phyloP scores from a whole-genome alignment of 2,113 vertebrate species.

The Eulemur rufifrons region DNA sequence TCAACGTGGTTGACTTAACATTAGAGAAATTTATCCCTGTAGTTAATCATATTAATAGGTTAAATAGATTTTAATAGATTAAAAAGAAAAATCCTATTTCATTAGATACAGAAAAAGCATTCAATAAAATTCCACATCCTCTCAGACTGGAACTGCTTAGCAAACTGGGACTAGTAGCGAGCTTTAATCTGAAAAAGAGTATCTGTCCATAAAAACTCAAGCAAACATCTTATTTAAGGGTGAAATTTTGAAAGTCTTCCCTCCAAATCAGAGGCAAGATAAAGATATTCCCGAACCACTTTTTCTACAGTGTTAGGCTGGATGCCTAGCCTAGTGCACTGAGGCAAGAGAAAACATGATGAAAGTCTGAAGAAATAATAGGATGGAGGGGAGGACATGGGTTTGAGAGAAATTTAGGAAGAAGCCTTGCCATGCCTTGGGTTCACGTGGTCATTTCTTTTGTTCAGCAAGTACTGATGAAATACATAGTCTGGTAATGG shows the following conservation, averaged over 20 bases:
- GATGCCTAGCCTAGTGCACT: background rate
- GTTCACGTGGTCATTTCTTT: background rate
- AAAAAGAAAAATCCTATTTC: background rate
- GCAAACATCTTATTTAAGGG: background rate
- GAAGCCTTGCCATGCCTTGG: background rate
- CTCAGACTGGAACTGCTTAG: background rate
- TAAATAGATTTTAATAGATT: background rate
- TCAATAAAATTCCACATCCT: background rate
- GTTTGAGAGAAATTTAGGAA: background rate
- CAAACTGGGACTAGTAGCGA: background rate
- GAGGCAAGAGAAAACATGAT: background rate
- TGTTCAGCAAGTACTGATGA: background rate
- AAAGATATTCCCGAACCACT: background rate
- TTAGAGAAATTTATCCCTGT: background rate
- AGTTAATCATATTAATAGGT: background rate
- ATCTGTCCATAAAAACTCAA: background rate
- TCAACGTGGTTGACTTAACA: background rate
- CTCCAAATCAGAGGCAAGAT: background rate
- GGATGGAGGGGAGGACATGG: background rate
- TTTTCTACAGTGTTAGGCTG: background rate
- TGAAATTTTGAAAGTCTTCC: conserved; percentile 13
- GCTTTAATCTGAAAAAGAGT: background rate
- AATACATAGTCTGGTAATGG: background rate
- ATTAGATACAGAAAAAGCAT: background rate
- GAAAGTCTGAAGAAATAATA: background rate